phyloP scores from a whole-genome alignment of 1,140 invertebrate species.

The Zaprionus vittiger region DNA sequence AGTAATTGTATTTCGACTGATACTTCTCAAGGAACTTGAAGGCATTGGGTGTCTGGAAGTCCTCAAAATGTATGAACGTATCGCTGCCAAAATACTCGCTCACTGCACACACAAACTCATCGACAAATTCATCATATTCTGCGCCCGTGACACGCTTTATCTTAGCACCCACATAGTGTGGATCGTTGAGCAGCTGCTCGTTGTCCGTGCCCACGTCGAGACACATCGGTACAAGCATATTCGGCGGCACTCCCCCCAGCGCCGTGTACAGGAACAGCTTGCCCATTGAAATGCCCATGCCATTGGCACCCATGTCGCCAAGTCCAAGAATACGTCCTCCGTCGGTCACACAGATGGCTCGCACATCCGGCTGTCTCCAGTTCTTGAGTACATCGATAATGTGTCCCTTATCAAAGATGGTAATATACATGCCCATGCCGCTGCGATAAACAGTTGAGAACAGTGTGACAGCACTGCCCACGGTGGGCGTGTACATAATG shows the following conservation, averaged over 20 bases:
- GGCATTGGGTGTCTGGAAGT: constrained; percentile 97
- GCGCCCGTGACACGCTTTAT: constrained; percentile 92
- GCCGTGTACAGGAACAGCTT: constrained; percentile 97
- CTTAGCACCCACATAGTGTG: constrained; percentile 96
- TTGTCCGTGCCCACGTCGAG: constrained; percentile 97
- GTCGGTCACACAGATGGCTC: constrained; percentile 97
- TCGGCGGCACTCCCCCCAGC: constrained; percentile 95
- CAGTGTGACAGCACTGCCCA: constrained; percentile 91
- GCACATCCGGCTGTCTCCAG: constrained; percentile 87
- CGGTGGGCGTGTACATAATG: constrained; percentile 67
- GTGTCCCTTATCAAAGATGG: constrained; percentile 97
- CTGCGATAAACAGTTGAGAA: constrained; percentile 58
- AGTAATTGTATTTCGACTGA: constrained; percentile 93
- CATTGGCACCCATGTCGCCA: constrained; percentile 96
- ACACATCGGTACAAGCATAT: constrained; percentile 94
- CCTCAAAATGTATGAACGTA: constrained; percentile 96
- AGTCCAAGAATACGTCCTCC: constrained; percentile 97
- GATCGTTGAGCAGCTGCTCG: constrained; percentile 93
- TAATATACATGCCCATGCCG: constrained; percentile 97
- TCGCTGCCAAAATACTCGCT: constrained; percentile 93
- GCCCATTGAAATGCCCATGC: constrained; percentile 98
- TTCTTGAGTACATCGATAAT: constrained; percentile 90
- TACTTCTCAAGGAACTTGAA: constrained; percentile 95
- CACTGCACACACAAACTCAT: constrained; percentile 98
- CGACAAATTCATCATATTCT: constrained; percentile 96